Percentiles rank a stretch among this genome's conserved stretches.
Conservation (phyloP, 2,113 vertebrate genomes). For the Barnardius zonarius region DNA sequence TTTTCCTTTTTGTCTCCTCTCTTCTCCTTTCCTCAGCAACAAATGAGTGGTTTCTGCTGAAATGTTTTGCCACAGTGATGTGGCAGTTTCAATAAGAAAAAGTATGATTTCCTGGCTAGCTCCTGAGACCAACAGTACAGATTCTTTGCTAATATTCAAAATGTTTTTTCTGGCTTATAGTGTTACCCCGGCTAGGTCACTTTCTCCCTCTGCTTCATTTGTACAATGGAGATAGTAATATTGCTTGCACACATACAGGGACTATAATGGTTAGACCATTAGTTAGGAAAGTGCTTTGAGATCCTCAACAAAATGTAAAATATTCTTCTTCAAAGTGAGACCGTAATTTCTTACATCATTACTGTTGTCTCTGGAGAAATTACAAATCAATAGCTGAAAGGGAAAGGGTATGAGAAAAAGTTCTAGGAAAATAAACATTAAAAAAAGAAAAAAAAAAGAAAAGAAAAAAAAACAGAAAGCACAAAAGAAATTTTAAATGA, state of each 20-base stretch:
- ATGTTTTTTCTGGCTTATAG: not conserved
- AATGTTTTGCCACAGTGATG: not conserved
- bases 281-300: not conserved
- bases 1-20: not conserved
- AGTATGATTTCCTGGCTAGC: not conserved
- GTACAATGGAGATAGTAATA: not conserved
- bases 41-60: not conserved
- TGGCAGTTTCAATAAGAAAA: not conserved
- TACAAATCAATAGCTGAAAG: slow-evolving; percentile 46
- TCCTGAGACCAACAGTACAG: not conserved
- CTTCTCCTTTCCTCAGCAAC: not conserved
- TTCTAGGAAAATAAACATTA: slow-evolving; percentile 5
- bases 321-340: slow-evolving; percentile 12
- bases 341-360: not conserved
- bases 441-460: not conserved
- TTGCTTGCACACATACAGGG: not conserved
- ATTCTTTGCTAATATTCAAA: not conserved
- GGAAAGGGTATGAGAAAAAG: slow-evolving; percentile 46
- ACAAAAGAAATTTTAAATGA: not conserved
- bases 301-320: not conserved
- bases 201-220: not conserved
- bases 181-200: not conserved
- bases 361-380: slow-evolving; percentile 30
- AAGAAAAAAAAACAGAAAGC: not conserved
- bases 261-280: not conserved